phyloP scores from a whole-genome alignment of 2,797 vertebrate species.

The Pteronotus mesoamericanus region DNA sequence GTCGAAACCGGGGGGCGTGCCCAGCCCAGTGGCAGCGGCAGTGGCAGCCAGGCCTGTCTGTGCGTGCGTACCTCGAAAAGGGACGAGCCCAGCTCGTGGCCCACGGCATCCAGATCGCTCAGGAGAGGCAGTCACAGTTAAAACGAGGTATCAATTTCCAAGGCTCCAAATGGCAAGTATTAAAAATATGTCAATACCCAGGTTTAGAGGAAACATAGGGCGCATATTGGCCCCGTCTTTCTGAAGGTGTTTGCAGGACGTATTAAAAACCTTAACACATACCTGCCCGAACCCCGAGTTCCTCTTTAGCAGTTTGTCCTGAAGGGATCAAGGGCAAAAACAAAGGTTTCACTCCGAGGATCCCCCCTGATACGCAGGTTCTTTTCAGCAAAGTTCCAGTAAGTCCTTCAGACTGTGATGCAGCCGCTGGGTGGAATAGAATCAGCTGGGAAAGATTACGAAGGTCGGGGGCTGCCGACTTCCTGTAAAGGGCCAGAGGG shows the following conservation, averaged over 20 bases:
- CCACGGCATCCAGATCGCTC: not conserved
- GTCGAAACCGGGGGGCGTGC: fast-evolving
- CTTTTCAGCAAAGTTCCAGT: not conserved
- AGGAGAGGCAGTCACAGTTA: not conserved
- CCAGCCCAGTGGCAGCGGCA: not conserved
- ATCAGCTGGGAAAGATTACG: not conserved
- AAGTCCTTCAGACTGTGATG: not conserved
- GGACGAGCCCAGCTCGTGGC: not conserved
- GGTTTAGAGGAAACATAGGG: not conserved
- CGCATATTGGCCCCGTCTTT: not conserved
- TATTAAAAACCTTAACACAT: not conserved
- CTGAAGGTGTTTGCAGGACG: not conserved
- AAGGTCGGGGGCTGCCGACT: not conserved
- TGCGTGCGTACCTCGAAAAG: not conserved
- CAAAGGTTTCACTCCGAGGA: not conserved
- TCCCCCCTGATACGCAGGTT: not conserved
- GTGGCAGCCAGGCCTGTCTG: no score
- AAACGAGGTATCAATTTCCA: not conserved
- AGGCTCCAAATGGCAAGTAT: not conserved
- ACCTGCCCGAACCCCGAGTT: not conserved
- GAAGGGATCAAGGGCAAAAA: not conserved
- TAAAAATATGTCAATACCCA: not conserved
- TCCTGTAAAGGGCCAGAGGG: not conserved
- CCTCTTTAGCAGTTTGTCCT: not conserved
- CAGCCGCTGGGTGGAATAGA: not conserved